These are phyloP conservation scores for Solenopsis fugax DNA, from an alignment of 1,140 invertebrate genomes.

Conservation along the genomic window DNA sequence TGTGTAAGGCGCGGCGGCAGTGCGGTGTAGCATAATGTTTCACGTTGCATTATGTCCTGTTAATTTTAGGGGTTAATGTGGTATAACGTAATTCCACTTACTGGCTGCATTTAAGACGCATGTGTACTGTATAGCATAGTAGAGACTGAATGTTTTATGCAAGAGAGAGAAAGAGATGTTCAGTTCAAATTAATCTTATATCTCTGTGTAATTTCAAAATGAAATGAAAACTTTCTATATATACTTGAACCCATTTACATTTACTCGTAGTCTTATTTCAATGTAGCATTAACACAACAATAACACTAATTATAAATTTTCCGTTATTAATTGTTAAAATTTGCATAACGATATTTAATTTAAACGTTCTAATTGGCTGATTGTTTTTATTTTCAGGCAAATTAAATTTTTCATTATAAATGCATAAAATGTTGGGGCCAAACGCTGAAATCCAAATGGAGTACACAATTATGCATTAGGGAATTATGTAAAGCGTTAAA, in stretches of 20 bases:
- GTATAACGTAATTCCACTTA: slow-evolving; percentile 56
- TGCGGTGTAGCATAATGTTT: slow-evolving; percentile 29
- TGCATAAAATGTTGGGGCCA: background rate
- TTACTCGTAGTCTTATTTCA: background rate
- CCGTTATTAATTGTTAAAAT: background rate
- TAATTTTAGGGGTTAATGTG: slow-evolving; percentile 58
- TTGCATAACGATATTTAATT: background rate
- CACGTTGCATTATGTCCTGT: slow-evolving; percentile 46
- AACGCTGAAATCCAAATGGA: slow-evolving; percentile 16
- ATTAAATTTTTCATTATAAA: slow-evolving; percentile 16
- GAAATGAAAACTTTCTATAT: slow-evolving; percentile 15
- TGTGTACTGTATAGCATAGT: background rate
- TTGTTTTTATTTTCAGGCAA: background rate
- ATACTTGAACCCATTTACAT: background rate
- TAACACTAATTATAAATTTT: slow-evolving; percentile 14
- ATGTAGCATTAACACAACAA: background rate
- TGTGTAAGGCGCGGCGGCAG: background rate
- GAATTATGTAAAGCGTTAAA: slow-evolving; percentile 34
- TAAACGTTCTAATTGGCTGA: background rate
- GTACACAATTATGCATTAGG: slow-evolving; percentile 6
- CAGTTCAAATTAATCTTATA: slow-evolving; percentile 30
- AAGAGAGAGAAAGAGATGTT: background rate
- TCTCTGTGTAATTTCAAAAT: background rate
- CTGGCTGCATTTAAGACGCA: slow-evolving; percentile 40
- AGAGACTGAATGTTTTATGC: slow-evolving; percentile 23